A percentile compares a stretch with the other conserved stretches of the same genome.
These are phyloP conservation scores for Coracopsis vasa DNA, from an alignment of 2,113 vertebrate genomes.

Conservation along the genomic window DNA sequence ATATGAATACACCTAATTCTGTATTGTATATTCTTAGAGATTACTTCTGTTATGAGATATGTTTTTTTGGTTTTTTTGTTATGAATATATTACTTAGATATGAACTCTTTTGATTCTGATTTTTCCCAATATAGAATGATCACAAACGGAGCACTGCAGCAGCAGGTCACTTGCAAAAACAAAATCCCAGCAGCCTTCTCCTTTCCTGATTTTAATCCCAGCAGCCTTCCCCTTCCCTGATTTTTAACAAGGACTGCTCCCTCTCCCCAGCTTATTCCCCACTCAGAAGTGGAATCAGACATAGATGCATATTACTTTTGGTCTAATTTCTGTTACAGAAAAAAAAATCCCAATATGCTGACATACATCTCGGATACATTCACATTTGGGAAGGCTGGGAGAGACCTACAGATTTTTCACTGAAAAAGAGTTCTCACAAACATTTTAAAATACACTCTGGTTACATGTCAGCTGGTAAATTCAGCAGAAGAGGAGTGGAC, in stretches of 20 bases:
- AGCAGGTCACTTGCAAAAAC: background rate
- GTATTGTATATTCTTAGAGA: background rate
- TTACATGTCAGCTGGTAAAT: background rate
- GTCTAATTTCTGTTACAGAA: background rate
- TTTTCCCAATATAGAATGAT: background rate
- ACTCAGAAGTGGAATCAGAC: background rate
- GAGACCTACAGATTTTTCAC: constrained; percentile 10
- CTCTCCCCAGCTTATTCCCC: background rate
- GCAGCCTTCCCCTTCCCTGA: background rate
- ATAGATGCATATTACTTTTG: background rate
- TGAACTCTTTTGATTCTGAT: background rate
- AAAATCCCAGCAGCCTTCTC: background rate
- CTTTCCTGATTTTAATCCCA: background rate
- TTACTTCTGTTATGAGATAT: background rate
- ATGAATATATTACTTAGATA: background rate
- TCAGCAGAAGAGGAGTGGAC: background rate
- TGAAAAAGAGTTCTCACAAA: background rate
- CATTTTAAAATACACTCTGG: background rate
- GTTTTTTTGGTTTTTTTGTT: background rate
- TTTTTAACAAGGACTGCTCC: background rate
- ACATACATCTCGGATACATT: background rate
- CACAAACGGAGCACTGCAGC: background rate
- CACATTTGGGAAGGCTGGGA: constrained; percentile 1
- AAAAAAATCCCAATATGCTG: background rate
- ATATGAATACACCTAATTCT: background rate